These are phyloP conservation scores for Probaryconus sp. DNA, from an alignment of 1,140 invertebrate species.

Conservation along the genomic window DNA sequence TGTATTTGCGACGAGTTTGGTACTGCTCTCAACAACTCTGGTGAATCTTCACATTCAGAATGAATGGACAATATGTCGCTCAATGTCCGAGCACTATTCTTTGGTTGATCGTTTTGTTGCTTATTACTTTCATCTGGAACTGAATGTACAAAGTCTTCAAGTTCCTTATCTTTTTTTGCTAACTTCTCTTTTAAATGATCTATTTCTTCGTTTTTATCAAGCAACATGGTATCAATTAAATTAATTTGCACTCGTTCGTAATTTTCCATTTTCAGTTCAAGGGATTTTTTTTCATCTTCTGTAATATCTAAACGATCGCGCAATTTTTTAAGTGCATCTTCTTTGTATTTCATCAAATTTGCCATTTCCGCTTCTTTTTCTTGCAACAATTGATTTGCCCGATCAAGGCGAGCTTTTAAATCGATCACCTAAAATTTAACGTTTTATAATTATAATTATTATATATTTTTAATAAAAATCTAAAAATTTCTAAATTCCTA, in stretches of 20 bases:
- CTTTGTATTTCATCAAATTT: constrained; percentile 75
- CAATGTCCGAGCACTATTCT: constrained; percentile 81
- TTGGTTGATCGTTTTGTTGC: constrained; percentile 74
- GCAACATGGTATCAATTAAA: constrained; percentile 81
- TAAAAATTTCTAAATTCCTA: constrained; percentile 33
- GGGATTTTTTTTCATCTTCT: constrained; percentile 78
- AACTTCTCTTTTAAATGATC: constrained; percentile 80
- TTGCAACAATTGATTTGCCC: constrained; percentile 73
- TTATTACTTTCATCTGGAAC: constrained; percentile 79
- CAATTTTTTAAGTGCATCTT: constrained; percentile 79
- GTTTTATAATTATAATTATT: constrained; percentile 5
- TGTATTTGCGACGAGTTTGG: constrained; percentile 45
- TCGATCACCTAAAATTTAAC: constrained; percentile 72
- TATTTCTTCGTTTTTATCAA: constrained; percentile 84
- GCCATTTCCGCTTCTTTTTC: constrained; percentile 80
- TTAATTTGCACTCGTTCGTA: constrained; percentile 70
- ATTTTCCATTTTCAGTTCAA: constrained; percentile 70
- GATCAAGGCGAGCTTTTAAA: constrained; percentile 74
- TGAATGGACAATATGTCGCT: constrained; percentile 84
- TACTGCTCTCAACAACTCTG: constrained; percentile 67
- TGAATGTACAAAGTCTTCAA: constrained; percentile 76
- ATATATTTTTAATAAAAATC: too few relatives aligned
- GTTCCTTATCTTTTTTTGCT: constrained; percentile 76
- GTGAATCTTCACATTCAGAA: constrained; percentile 82
- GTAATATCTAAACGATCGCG: constrained; percentile 79